Evolutionary conservation across 2,888 invertebrate genomes (phyloP).

Genomic region (Andrena minutula): DNA sequence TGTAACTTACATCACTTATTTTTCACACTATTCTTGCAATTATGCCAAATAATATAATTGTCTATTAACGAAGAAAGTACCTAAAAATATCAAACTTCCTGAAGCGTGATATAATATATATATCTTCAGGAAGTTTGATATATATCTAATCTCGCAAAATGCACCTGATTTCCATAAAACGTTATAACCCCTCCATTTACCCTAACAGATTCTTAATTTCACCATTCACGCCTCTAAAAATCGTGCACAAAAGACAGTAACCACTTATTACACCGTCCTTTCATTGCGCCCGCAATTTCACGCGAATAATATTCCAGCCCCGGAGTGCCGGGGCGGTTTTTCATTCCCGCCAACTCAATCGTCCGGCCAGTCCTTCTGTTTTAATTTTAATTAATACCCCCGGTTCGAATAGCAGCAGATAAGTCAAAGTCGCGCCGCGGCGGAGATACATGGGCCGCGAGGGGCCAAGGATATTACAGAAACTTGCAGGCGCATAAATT

Average conservation of each 20-base stretch:
- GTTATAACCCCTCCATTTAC: no score
- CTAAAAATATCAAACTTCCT: no score
- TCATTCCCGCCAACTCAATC: constrained; percentile 5
- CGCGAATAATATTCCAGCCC: background rate
- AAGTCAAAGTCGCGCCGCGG: constrained; percentile 56
- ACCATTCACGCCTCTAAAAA: background rate
- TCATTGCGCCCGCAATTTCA: background rate
- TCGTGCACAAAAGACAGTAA: background rate
- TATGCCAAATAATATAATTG: no score
- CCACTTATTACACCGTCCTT: background rate
- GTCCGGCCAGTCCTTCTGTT: background rate
- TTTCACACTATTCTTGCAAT: no score
- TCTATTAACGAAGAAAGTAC: no score
- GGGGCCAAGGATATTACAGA: constrained; percentile 74
- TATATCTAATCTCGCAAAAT: no score
- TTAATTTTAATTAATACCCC: constrained; percentile 74
- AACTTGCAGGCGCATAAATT: constrained; percentile 78
- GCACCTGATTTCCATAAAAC: no score
- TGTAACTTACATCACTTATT: no score
- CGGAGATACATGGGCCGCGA: constrained; percentile 58
- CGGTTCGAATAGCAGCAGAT: constrained; percentile 50
- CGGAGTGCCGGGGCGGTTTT: background rate
- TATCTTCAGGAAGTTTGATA: no score
- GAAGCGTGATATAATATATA: no score
- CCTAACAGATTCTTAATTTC: no score